Conservation (phyloP, 2,888 invertebrate genomes). For the Oasisia sp. region DNA sequence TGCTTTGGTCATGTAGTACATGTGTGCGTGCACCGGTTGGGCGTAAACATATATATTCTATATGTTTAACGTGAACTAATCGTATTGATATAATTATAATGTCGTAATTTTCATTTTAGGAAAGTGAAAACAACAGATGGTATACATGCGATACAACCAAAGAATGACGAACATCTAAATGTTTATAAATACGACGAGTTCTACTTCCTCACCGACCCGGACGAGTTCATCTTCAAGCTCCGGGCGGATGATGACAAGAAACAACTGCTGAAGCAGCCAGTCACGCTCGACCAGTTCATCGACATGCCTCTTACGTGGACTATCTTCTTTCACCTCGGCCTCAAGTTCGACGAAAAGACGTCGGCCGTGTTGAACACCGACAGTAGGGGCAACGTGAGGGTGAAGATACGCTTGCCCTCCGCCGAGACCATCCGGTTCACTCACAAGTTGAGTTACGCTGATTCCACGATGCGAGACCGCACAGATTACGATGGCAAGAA, state of each 20-base stretch:
- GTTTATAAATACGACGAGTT: constrained; percentile 97
- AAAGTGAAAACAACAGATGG: constrained; percentile 44
- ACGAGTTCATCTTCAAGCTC: constrained; percentile 99
- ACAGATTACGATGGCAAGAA: constrained; percentile 91
- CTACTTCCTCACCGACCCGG: constrained; percentile 97
- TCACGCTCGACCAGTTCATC: constrained; percentile 90
- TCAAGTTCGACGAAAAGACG: constrained; percentile 77
- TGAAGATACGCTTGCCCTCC: constrained; percentile 94
- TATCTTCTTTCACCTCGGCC: constrained; percentile 95
- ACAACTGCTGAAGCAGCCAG: constrained; percentile 93
- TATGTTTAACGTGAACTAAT: background rate
- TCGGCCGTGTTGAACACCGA: constrained; percentile 94
- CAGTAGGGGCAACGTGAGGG: constrained; percentile 93
- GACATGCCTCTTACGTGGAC: constrained; percentile 93
- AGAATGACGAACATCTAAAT: background rate
- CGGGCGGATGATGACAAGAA: constrained; percentile 95
- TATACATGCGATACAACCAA: constrained; percentile 44
- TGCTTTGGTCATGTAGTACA: too few relatives aligned
- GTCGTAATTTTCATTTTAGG: background rate
- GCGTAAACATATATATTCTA: too few relatives aligned
- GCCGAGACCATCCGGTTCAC: constrained; percentile 95
- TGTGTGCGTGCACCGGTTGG: too few relatives aligned
- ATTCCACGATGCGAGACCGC: constrained; percentile 67
- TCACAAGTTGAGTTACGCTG: constrained; percentile 97
- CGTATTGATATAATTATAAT: background rate